Evolutionary conservation across 2,113 vertebrate genomes (phyloP), one percentile per base, ranked within the genome.

Genomic region (Daubentonia madagascariensis): DNA sequence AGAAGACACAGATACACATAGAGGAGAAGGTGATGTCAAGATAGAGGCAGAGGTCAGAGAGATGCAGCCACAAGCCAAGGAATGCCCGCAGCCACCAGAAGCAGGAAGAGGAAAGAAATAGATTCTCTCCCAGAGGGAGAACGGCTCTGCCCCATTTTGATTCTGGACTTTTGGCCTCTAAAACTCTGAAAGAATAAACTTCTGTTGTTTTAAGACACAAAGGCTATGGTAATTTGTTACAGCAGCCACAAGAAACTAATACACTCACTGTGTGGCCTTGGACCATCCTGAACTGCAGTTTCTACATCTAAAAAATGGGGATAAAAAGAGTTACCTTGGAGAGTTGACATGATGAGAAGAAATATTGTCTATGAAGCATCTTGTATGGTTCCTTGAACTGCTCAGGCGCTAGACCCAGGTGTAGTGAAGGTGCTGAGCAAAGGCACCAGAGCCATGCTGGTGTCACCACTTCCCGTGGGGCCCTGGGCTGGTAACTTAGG

Each of bases 301-400:
- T 90, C 61, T 20, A 17, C 9, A 13, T 63, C 22, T 30, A 43
- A 79, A 43, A 85, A 32, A 7, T 20, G 2, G 18, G 35, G 65
- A 37, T 1, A 48, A 23, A 25, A 59, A 70, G 35, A 20, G 13
- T 75, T 20, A 57, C n/a, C 18, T 8, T n/a, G 59, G 28, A 83
- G 50, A 61, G 20, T 1, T 4, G 30, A 11, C 48, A 22, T 9
- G 54, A 54, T 10, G 20, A 25, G 0, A 0, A 76, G 50, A 76
- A n/a, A 81, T 50, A 59, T 1, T 3, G 50, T 17, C 52, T 90
- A 4, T 0, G 25, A 61, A 45, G 35, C 32, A 6, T 9, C 1
- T 16, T 30, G 1, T 57, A 2, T 4, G 37, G 32, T 28, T 80
- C 95, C 85, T 45, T 25, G 40, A 25, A 73, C 52, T 9, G 10